Evolutionary conservation across 2,797 vertebrate genomes (phyloP), one percentile per base, ranked within the genome.

Genomic region (Chrysocyon brachyurus): DNA sequence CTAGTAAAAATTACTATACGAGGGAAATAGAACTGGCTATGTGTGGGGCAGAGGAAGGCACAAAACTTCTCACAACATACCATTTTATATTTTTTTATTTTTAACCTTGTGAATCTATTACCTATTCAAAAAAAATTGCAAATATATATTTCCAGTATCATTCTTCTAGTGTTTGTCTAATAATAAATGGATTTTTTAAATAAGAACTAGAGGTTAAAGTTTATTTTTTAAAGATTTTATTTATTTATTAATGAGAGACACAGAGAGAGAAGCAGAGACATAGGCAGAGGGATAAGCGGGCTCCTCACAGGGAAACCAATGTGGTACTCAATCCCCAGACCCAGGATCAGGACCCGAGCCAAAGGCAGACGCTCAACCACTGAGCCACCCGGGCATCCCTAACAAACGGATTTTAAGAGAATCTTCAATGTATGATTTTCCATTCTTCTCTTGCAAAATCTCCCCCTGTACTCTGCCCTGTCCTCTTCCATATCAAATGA

Each of bases 41-140:
- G 64, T 57, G 24, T 36, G 5, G 19, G 8, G 61, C 1, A 56
- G 9, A 0, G 12, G 8, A 91, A 19, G 4, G 2, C 90, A 14
- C 40, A 84, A 89, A 82, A 57, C 3, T 26, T 54, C 78, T 93
- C 2, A 28, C 26, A 84, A n/a, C 40, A 31, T 46, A 36, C 7
- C 1, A 66, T 81, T 90, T 94, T n/a, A n/a, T 77, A 40, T 57
- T 81, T 75, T 75, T 89, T 87, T n/a, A 12, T 63, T 63, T 83
- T 78, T 96, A 93, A 28, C 19, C 17, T 88, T 75, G 52, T 75
- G 19, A 95, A 63, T 95, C 10, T 24, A 73, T 79, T 75, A 63
- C 12, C 66, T 88, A 73, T 10, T 26, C 24, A 79, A 86, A 56
- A 52, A 52, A 89, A 64, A 40, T 72, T 22, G 54, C 57, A 85